Conservation (phyloP, 2,113 vertebrate species). For the Hyperoodon ampullatus region DNA sequence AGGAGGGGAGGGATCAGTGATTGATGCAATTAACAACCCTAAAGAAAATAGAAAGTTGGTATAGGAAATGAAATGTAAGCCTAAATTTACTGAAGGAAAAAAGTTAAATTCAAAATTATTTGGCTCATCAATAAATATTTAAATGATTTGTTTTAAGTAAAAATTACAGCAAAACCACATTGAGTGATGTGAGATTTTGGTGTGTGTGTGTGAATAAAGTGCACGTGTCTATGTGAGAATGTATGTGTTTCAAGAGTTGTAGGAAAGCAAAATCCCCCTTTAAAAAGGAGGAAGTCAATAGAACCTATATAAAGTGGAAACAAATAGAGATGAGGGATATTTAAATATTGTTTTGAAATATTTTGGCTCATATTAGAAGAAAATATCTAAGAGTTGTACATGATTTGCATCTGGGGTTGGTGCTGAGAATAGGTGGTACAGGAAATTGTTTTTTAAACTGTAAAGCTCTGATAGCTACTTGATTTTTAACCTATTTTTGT, state of each 20-base stretch:
- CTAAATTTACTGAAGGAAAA: not conserved
- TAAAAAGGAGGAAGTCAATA: not conserved
- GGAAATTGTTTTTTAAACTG: not conserved
- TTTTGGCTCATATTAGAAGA: not conserved
- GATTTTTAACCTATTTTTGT: not conserved
- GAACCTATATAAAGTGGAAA: not conserved
- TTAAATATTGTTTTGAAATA: slow-evolving; percentile 4
- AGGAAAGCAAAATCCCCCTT: not conserved
- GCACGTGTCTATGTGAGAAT: not conserved
- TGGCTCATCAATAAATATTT: not conserved
- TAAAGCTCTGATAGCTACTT: not conserved
- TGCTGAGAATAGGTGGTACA: accelerated
- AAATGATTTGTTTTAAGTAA: not conserved
- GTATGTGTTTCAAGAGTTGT: not conserved
- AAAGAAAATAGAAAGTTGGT: not conserved
- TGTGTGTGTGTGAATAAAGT: not conserved
- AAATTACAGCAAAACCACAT: not conserved
- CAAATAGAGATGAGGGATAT: not conserved
- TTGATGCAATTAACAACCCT: not conserved
- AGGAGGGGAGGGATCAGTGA: too few species aligned
- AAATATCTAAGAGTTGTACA: not conserved
- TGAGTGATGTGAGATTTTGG: not conserved
- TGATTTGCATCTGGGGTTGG: not conserved
- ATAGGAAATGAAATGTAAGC: not conserved
- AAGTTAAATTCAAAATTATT: not conserved